Evolutionary conservation across 2,113 vertebrate genomes (phyloP), one percentile per base, ranked within the genome.

Genomic region (Pterocles burchelli): DNA sequence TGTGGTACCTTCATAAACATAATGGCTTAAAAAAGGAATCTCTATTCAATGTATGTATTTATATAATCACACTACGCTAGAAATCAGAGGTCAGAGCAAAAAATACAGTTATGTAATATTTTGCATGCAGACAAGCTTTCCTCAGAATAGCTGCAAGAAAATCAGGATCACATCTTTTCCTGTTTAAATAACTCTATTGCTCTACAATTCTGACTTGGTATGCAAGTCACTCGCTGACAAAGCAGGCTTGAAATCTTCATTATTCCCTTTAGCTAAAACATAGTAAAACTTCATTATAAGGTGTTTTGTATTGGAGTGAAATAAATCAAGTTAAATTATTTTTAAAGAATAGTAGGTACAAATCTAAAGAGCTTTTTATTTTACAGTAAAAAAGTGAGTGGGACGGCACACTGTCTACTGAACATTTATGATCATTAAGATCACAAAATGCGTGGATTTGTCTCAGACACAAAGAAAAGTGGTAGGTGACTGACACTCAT

Each of bases 291-390:
- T 89, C 66, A 76, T 85, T 68, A 61, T 54, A 87, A 83, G 33
- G 52, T 77, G 25, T 54, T 91, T 91, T 92, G 38, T 72, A 63
- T 20, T 95, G 13, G 16, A 61, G 49, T 81, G 36, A 55, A 92
- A 96, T 46, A 96, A 96, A 95, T 84, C 80, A 93, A 79, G 59
- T 33, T 51, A 45, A 82, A 92, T 78, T 88, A 80, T 81, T 92
- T 79, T 80, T 41, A 92, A 96, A 89, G 21, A 78, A 43, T 31
- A 87, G 19, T 71, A 62, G 28, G 57, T 90, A 91, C 57, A 18
- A 76, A 79, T 17, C 22, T 89, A 88, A 82, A 45, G 82, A 85
- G 45, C 34, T 80, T 75, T 90, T 90, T 62, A 61, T 92, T 61
- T 81, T 55, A 82, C 7, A 29, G 38, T 63, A 57, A 68, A 87